These are phyloP conservation scores for Chrysolina oricalcia DNA, from an alignment of 2,888 invertebrate species.

Conservation along the genomic window DNA sequence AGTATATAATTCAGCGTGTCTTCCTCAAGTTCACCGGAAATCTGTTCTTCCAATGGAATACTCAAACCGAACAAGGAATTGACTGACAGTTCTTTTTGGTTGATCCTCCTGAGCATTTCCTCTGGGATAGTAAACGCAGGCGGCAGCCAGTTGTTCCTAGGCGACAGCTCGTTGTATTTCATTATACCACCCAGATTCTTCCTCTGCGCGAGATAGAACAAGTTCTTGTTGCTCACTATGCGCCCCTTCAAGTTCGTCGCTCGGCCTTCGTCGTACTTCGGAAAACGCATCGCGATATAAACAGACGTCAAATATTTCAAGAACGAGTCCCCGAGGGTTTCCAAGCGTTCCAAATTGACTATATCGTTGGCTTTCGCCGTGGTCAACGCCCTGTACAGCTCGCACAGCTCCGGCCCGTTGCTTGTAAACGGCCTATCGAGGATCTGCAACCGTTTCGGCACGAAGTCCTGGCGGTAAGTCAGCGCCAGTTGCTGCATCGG, in stretches of 20 bases:
- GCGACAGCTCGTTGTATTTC: conserved; percentile 79
- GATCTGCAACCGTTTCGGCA: conserved; percentile 49
- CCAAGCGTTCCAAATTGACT: conserved; percentile 86
- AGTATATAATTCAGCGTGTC: conserved; percentile 57
- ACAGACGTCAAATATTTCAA: conserved; percentile 86
- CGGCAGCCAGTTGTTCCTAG: conserved; percentile 84
- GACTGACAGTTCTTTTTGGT: conserved; percentile 69
- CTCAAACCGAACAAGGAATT: conserved; percentile 72
- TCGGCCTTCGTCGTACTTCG: conserved; percentile 83
- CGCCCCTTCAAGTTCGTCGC: conserved; percentile 82
- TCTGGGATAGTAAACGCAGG: conserved; percentile 82
- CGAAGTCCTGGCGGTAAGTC: conserved; percentile 57
- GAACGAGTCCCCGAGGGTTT: conserved; percentile 92
- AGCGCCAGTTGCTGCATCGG: conserved; percentile 28
- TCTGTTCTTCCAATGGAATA: conserved; percentile 70
- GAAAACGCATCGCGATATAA: conserved; percentile 82
- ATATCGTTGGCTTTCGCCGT: conserved; percentile 82
- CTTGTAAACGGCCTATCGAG: conserved; percentile 43
- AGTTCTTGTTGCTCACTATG: conserved; percentile 88
- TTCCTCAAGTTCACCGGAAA: conserved; percentile 62
- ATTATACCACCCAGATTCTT: conserved; percentile 77
- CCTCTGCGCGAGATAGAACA: conserved; percentile 81
- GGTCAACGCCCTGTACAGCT: conserved; percentile 76
- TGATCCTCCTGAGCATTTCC: conserved; percentile 71
- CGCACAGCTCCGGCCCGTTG: conserved; percentile 73